Evolutionary conservation across 1,140 invertebrate species (phyloP).

Genomic region (Neotoxoptera formosana): DNA sequence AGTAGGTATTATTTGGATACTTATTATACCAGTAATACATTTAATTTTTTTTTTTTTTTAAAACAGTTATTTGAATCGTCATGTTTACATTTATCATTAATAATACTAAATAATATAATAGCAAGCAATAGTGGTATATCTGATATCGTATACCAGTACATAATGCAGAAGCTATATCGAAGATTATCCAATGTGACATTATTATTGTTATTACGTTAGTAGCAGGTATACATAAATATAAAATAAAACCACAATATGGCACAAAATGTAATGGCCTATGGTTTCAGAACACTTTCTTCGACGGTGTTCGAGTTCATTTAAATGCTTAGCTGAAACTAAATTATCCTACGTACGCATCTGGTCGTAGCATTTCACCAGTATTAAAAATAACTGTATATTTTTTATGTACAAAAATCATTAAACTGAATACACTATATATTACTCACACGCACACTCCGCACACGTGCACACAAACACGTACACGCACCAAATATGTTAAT

Average conservation of each 20-base stretch:
- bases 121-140: neutral
- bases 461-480: neutral
- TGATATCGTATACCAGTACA: neutral
- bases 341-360: constrained; percentile 14
- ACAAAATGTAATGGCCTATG: neutral
- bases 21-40: neutral
- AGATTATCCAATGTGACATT: neutral
- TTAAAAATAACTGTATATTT: constrained; percentile 6
- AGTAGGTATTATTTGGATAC: neutral
- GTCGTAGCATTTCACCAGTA: constrained; percentile 2
- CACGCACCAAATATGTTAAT: neutral
- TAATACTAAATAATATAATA: neutral
- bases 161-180: neutral
- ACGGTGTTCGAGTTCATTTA: constrained; percentile 25
- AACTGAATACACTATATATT: neutral
- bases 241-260: constrained; percentile 32
- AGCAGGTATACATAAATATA: neutral
- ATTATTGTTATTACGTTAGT: constrained; percentile 14
- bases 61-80: neutral
- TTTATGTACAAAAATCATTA: neutral
- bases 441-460: neutral
- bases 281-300: constrained; percentile 34
- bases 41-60: neutral
- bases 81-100: neutral
- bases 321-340: constrained; percentile 4